Evolutionary conservation across 2,113 vertebrate genomes (phyloP).

Genomic region (Zosterops lateralis): DNA sequence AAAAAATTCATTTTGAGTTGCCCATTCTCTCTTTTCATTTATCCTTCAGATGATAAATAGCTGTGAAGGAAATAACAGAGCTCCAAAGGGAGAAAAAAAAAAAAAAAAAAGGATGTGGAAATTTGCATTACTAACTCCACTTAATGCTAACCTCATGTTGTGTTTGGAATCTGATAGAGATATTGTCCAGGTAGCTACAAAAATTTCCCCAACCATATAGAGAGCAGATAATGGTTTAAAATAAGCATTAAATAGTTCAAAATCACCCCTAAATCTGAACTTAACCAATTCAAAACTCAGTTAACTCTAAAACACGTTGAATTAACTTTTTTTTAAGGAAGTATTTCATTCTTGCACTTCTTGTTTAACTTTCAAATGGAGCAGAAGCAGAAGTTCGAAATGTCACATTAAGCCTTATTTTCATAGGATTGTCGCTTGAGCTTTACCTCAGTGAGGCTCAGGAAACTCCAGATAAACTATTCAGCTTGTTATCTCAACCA

Average conservation of each 20-base stretch:
- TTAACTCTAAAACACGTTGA: neutral
- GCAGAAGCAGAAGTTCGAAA: constrained; percentile 33
- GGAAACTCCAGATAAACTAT: neutral
- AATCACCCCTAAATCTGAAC: neutral
- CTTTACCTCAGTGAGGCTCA: neutral
- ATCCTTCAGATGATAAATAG: neutral
- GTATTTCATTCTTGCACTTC: neutral
- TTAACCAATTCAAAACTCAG: neutral
- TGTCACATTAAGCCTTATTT: neutral
- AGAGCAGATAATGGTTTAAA: neutral
- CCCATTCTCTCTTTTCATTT: neutral
- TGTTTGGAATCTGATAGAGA: neutral
- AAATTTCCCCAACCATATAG: neutral
- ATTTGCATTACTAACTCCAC: neutral
- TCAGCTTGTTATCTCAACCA: neutral
- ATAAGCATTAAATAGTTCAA: neutral
- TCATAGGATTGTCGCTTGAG: neutral
- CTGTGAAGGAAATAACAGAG: neutral
- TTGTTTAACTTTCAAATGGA: neutral
- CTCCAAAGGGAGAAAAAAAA: neutral
- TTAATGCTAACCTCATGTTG: neutral
- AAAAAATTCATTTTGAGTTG: neutral
- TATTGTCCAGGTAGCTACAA: neutral
- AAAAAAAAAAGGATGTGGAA: neutral
- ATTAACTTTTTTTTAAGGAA: neutral